Base-by-base conservation (phyloP, 2,113 vertebrate genomes). In the Rana temporaria region DNA sequence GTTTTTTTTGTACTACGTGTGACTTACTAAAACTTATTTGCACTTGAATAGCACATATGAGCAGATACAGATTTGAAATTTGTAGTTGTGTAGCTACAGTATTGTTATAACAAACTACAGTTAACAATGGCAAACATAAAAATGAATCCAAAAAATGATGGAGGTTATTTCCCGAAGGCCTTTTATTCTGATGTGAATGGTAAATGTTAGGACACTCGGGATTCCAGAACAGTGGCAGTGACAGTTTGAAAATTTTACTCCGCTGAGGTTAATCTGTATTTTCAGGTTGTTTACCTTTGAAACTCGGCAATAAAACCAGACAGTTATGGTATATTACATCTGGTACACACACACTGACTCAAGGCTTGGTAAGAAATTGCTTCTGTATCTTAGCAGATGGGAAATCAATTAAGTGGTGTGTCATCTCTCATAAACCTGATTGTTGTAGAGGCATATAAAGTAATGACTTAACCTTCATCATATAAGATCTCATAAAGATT, bases 401-500 rank as follows among this genome's bases (percentile, higher is more conserved):
- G 48, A 79, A 66, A 79, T 56, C 66, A 67, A 69, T 79, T 79
- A 69, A 68, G 20, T 17, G 34, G 38, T 67, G 30, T 79, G 77
- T 67, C 63, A 67, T 64, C 20, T 15, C 34, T 15, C 77, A 79
- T 67, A 67, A 67, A 68, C 24, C 48, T 79, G 52, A 59, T 55
- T 55, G 32, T 79, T 59, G 24, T 34, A 19, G 18, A 52, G 52
- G 77, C 34, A 79, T 79, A 79, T 68, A 65, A 67, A 79, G 63
- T 79, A 52, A 66, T 62, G 34, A 57, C 62, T 76, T 76, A 56
- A 79, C 66, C 63, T 66, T 79, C 64, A 34, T 66, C 67, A 59
- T 59, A 38, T 69, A 22, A 68, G 14, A 79, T 68, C 63, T 30
- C 63, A 79, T 79, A 67, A 79, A 79, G 64, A 68, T 79, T 79